These are phyloP conservation scores for Omphaloscelis lunosa DNA, from an alignment of 2,888 invertebrate genomes.

Conservation along the genomic window DNA sequence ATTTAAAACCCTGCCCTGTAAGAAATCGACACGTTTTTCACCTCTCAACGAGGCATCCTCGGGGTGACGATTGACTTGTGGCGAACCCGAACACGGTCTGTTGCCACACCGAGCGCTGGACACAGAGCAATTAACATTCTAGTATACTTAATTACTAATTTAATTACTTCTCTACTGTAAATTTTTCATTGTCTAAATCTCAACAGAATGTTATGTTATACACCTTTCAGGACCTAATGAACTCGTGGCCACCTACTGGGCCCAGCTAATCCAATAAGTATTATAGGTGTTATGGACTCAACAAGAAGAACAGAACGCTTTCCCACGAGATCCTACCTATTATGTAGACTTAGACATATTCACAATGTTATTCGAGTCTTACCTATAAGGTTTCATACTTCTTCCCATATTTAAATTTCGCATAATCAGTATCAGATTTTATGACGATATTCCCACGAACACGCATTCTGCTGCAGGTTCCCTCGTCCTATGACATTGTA, in stretches of 20 bases:
- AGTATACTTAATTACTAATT: background rate
- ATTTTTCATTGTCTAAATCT: background rate
- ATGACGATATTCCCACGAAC: slow-evolving; percentile 56
- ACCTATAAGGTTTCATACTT: slow-evolving; percentile 10
- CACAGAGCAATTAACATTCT: no score
- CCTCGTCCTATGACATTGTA: slow-evolving; percentile 58
- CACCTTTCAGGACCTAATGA: background rate
- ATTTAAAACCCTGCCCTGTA: no score
- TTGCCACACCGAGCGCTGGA: no score
- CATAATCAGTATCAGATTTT: slow-evolving; percentile 38
- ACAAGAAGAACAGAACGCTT: background rate
- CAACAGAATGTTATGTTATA: background rate
- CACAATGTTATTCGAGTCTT: background rate
- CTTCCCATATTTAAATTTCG: slow-evolving; percentile 55
- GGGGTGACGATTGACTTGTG: no score
- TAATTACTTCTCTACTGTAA: background rate
- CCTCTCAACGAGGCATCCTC: no score
- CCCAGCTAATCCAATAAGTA: background rate
- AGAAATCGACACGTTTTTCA: no score
- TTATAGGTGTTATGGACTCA: background rate
- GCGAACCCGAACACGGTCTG: no score
- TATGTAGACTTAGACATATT: background rate
- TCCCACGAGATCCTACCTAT: background rate
- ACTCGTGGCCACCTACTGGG: background rate
- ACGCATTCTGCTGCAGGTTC: slow-evolving; percentile 44